Conservation (phyloP, 2,797 vertebrate genomes). For the Dallia pectoralis region DNA sequence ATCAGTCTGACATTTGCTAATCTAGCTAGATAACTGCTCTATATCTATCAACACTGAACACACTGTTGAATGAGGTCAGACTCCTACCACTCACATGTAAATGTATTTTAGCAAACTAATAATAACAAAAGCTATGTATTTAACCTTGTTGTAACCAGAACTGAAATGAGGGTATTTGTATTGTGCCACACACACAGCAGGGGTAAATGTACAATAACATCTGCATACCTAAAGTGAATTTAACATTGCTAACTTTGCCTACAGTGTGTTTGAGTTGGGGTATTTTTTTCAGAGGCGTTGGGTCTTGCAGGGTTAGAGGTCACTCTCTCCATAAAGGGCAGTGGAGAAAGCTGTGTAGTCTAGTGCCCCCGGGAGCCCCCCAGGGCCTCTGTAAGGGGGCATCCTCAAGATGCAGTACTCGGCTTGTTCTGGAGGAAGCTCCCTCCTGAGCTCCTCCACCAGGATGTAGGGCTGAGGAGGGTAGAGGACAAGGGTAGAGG, state of each 20-base stretch:
- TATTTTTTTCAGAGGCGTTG: slow-evolving; percentile 20
- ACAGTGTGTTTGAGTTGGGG: slow-evolving; percentile 28
- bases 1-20: background rate
- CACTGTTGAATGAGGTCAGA: background rate
- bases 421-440: slow-evolving; percentile 95
- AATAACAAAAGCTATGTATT: slow-evolving; percentile 1
- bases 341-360: slow-evolving; percentile 99
- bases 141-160: background rate
- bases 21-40: background rate
- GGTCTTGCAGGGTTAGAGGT: slow-evolving; percentile 82
- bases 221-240: slow-evolving; percentile 9
- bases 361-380: slow-evolving; percentile 87
- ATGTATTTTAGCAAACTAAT: background rate
- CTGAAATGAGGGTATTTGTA: slow-evolving; percentile 4
- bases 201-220: slow-evolving; percentile 10
- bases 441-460: slow-evolving; percentile 89
- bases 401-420: slow-evolving; percentile 96
- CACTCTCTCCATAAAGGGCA: slow-evolving; percentile 97
- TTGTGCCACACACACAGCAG: slow-evolving; percentile 23
- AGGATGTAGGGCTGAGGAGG: slow-evolving; percentile 89
- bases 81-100: background rate
- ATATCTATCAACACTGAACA: background rate
- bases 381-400: slow-evolving; percentile 84
- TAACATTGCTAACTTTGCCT: background rate
- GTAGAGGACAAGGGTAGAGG: no score